These are phyloP conservation scores for Penaeus vannamei DNA, from an alignment of 1,140 invertebrate species.

Conservation along the genomic window DNA sequence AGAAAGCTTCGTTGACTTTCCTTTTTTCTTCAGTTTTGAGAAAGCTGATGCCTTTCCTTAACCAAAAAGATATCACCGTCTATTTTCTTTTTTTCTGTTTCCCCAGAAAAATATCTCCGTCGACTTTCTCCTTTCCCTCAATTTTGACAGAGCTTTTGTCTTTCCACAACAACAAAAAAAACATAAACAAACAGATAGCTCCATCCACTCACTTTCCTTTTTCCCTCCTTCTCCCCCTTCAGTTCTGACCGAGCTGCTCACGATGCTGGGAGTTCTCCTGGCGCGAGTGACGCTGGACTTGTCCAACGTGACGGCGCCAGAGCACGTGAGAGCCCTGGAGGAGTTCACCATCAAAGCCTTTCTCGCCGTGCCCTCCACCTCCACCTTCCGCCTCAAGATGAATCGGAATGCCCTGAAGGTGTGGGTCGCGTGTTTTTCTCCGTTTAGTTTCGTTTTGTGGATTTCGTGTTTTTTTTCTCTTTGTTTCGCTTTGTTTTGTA, in stretches of 20 bases:
- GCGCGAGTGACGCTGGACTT: constrained; percentile 20
- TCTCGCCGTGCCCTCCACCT: constrained; percentile 37
- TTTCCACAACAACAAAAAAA: too few relatives aligned
- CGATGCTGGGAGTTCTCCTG: not conserved
- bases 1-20: too few relatives aligned
- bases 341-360: constrained; percentile 15
- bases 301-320: not conserved
- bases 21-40: not conserved
- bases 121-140: not conserved
- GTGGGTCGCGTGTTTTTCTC: not conserved
- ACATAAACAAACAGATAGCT: too few relatives aligned
- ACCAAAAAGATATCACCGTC: too few relatives aligned
- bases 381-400: constrained; percentile 40
- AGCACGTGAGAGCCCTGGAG: constrained; percentile 12
- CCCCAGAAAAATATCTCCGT: too few relatives aligned
- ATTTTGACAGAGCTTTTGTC: too few relatives aligned
- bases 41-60: too few relatives aligned
- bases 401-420: constrained; percentile 27
- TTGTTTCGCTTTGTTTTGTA: too few relatives aligned
- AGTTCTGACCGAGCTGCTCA: not conserved
- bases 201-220: not conserved
- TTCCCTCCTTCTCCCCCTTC: not conserved
- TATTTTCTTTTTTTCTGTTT: too few relatives aligned
- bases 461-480: not conserved
- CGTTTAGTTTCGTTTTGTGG: not conserved